Percentiles rank a stretch among this genome's conserved stretches.
Evolutionary conservation across 1,140 invertebrate genomes (phyloP).

Genomic region (Nebria ingens): DNA sequence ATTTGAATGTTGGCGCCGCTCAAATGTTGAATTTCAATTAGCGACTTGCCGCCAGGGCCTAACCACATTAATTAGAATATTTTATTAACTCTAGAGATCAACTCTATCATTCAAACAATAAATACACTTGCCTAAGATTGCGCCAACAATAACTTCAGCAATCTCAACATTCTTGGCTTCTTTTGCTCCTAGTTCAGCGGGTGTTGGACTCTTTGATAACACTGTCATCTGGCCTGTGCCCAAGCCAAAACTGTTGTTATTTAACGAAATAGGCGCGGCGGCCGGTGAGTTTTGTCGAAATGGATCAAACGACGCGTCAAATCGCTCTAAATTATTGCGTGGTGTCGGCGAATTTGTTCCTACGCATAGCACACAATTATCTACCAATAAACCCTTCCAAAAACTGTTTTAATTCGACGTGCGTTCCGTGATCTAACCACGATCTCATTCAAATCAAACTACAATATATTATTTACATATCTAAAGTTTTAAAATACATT

Average conservation of each 20-base stretch:
- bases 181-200: slow-evolving; percentile 58
- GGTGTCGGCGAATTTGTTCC: slow-evolving; percentile 49
- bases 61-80: too few relatives aligned
- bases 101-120: too few relatives aligned
- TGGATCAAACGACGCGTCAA: slow-evolving; percentile 60
- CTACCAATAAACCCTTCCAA: too few relatives aligned
- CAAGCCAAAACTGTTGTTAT: slow-evolving; percentile 69
- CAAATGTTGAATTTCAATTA: slow-evolving; percentile 93
- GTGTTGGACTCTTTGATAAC: slow-evolving; percentile 76
- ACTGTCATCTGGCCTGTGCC: slow-evolving; percentile 68
- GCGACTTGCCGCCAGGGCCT: slow-evolving; percentile 85
- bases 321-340: slow-evolving; percentile 55
- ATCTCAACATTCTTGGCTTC: slow-evolving; percentile 86
- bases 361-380: too few relatives aligned
- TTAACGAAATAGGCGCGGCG: slow-evolving; percentile 54
- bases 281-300: slow-evolving; percentile 58
- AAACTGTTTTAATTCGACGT: too few relatives aligned
- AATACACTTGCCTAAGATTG: slow-evolving; percentile 68
- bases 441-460: too few relatives aligned
- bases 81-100: too few relatives aligned
- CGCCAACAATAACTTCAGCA: slow-evolving; percentile 89
- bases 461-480: too few relatives aligned
- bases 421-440: too few relatives aligned
- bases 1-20: slow-evolving; percentile 96
- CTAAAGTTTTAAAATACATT: too few relatives aligned